Evolutionary conservation across 2,888 invertebrate genomes (phyloP).

Genomic region (Mythimna lalbum): DNA sequence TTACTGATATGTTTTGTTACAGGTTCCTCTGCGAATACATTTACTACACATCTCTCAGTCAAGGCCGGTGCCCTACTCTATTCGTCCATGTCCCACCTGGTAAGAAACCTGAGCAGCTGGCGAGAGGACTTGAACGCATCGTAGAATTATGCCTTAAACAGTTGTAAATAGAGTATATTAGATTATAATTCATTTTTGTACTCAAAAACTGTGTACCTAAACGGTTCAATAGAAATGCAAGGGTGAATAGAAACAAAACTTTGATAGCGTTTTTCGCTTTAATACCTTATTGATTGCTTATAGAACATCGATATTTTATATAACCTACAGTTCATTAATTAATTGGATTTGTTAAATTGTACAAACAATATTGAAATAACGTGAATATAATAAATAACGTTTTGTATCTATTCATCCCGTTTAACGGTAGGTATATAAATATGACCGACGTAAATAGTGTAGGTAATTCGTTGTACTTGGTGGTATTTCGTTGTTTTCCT

Average conservation of each 20-base stretch:
- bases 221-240: background rate
- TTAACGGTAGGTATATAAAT: too few relatives aligned
- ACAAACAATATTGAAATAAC: too few relatives aligned
- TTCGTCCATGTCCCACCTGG: slow-evolving; percentile 1
- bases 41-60: slow-evolving; percentile 6
- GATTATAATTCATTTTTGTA: background rate
- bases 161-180: background rate
- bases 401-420: too few relatives aligned
- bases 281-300: too few relatives aligned
- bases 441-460: too few relatives aligned
- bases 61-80: background rate
- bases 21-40: slow-evolving; percentile 13
- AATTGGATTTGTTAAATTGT: too few relatives aligned
- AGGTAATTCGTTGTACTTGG: too few relatives aligned
- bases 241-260: too few relatives aligned
- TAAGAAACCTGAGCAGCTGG: background rate
- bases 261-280: too few relatives aligned
- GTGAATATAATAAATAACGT: too few relatives aligned
- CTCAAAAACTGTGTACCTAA: background rate
- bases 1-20: background rate
- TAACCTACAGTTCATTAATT: too few relatives aligned
- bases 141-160: background rate
- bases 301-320: too few relatives aligned
- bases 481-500: background rate
- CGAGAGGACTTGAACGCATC: slow-evolving; percentile 2